Base-by-base conservation (phyloP, 2,113 vertebrate genomes). In the Pluvialis apricaria region DNA sequence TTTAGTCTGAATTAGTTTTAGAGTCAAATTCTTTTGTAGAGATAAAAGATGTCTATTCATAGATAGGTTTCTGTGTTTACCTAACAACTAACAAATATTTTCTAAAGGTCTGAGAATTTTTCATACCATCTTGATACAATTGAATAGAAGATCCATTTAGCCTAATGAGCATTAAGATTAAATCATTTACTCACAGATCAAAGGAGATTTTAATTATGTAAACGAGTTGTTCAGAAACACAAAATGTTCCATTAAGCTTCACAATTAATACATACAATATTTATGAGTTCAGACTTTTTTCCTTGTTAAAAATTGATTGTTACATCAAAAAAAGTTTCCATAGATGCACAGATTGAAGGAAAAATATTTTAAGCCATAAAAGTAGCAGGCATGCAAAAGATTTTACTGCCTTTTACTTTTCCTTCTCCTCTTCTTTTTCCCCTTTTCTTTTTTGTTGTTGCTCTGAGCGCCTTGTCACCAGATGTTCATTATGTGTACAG, bases 141-240 rank as follows among this genome's bases (percentile, higher is more conserved):
- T 98, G 97, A 97, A 98, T 94, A 95, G 97, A 98, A 98, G 97
- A 97, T 79, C 93, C 92, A 97, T 98, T 98, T 98, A 98, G 92
- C 92, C 97, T 98, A 98, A 98, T 98, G 96, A 98, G 96, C 96
- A 97, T 97, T 98, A 97, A 97, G 97, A 98, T 98, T 98, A 98
- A 98, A 98, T 98, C 92, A 97, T 97, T 97, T 98, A 97, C 97
- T 97, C 97, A 95, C 88, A 98, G 97, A 98, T 98, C 98, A 98
- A 98, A 98, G 97, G 95, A 97, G 95, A 97, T 97, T 98, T 98
- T 98, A 98, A 98, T 98, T 98, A 98, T 98, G 97, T 98, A 97
- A 98, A 98, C 92, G 68, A 98, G 94, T 98, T 98, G 95, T 96
- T 98, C 96, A 97, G 95, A 97, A 98, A 96, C 97, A 97, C 96